Percentiles rank a stretch among this genome's conserved stretches.
Evolutionary conservation across 1,140 invertebrate genomes (phyloP).

Genomic region (Zaprionus africanus): DNA sequence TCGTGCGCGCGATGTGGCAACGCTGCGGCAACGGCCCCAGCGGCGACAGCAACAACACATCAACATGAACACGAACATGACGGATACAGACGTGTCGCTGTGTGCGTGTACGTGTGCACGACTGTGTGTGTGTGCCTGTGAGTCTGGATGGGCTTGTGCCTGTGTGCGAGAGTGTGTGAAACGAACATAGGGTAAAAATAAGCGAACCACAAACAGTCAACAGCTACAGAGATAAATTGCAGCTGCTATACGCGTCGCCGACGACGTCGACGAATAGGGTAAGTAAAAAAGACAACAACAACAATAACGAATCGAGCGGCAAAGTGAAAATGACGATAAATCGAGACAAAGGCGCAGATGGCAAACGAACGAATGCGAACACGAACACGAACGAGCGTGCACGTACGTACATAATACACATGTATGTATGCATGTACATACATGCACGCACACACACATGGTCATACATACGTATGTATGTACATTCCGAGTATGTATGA

Average conservation of each 20-base stretch:
- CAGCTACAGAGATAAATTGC: conserved; percentile 70
- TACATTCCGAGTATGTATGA: conserved; percentile 37
- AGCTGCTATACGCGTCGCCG: conserved; percentile 71
- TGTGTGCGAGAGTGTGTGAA: conserved; percentile 36
- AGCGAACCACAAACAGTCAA: conserved; percentile 68
- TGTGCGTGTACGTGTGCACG: conserved; percentile 26
- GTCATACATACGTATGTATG: conserved; percentile 3
- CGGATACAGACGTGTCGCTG: conserved; percentile 36
- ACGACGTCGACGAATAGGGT: conserved; percentile 65
- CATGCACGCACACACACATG: not conserved
- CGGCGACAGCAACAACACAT: conserved; percentile 7
- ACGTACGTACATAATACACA: conserved; percentile 18
- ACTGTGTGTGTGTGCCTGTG: conserved; percentile 25
- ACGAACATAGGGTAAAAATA: conserved; percentile 69
- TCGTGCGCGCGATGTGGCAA: conserved; percentile 39
- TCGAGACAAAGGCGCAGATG: conserved; percentile 54
- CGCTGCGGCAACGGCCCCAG: conserved; percentile 21
- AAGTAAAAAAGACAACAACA: conserved; percentile 58
- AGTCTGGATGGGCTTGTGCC: conserved; percentile 6
- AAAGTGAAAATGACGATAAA: conserved; percentile 57
- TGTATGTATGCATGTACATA: conserved; percentile 9
- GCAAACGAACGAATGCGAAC: conserved; percentile 55
- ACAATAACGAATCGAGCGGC: conserved; percentile 59
- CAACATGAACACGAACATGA: conserved; percentile 42
- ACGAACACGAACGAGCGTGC: conserved; percentile 47